Evolutionary conservation across 2,888 invertebrate species (phyloP), one percentile per base, ranked within the genome.

Genomic region (Chrysomela aeneicollis): DNA sequence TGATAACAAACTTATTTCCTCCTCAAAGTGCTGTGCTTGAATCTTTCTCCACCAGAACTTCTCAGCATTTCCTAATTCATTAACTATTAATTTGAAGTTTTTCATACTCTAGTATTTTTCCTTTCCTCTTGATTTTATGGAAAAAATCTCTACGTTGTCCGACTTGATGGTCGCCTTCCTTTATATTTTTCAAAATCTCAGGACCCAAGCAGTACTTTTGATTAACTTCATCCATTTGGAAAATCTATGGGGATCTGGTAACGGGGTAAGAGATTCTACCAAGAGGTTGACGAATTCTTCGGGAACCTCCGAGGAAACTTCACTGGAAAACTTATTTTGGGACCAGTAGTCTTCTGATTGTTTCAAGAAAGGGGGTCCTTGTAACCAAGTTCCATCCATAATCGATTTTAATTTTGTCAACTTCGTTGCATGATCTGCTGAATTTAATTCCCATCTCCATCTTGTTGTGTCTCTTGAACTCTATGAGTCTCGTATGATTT

Each of bases 391-490:
- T 30, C 15, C 17, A 52, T 52, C 30, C n/a, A 52, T 52, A 1
- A 10, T 22, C 5, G 10, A n/a, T 30, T 52, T 30, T 15, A 15
- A 8, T 47, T 15, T 10, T 8, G 3, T 47, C 15, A 5, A 1
- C 10, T 47, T 47, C 2, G 47, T 52, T 1, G n/a, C 26, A 2
- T 1, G 26, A n/a, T 52, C 52, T 9, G 52, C 52, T 18, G 32
- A 15, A 52, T 52, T 52, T 6, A 30, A 26, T 4, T 30, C 30
- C 17, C 52, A 52, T 52, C 19, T 52, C 30, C 52, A 52, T 30
- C n/a, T 52, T 15, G 52, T 10, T 30, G 9, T 17, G 6, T 52
- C n/a, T 30, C 30, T 26, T 52, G 52, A 15, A 52, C 17, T 30
- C 30, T 52, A 52, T 30, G 30, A 17, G 30, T 30, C n/a, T 52